phyloP scores from a whole-genome alignment of 1,140 invertebrate genomes.

The Drepana arcuata region DNA sequence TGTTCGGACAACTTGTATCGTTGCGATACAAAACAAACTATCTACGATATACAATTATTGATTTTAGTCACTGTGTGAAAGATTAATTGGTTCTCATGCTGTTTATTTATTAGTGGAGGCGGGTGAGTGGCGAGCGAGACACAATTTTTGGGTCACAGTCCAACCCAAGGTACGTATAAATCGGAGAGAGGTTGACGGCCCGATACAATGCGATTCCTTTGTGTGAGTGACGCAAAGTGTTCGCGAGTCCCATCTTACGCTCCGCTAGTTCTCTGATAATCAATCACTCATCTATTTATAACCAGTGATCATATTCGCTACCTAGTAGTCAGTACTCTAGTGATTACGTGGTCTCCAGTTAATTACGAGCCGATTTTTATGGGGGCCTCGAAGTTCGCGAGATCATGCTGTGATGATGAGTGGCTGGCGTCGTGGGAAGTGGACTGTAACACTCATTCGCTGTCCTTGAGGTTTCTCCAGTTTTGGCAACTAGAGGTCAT shows the following conservation, averaged over 20 bases:
- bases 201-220: not conserved
- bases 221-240: too few relatives aligned
- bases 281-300: not conserved
- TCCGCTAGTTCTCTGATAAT: not conserved
- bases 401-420: too few relatives aligned
- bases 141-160: slow-evolving; percentile 53
- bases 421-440: too few relatives aligned
- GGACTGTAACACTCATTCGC: too few relatives aligned
- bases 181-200: slow-evolving; percentile 8
- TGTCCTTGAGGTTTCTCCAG: too few relatives aligned
- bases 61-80: slow-evolving; percentile 55
- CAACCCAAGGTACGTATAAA: slow-evolving; percentile 47
- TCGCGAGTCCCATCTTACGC: too few relatives aligned
- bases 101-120: slow-evolving; percentile 56
- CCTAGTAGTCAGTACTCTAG: too few relatives aligned
- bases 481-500: too few relatives aligned
- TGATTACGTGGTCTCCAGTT: too few relatives aligned
- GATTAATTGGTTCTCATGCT: slow-evolving; percentile 58
- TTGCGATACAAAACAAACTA: slow-evolving; percentile 33
- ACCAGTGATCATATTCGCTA: not conserved
- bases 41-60: slow-evolving; percentile 37
- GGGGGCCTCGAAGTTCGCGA: too few relatives aligned
- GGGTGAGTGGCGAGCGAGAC: slow-evolving; percentile 35
- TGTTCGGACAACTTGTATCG: slow-evolving; percentile 35
- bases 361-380: too few relatives aligned